Evolutionary conservation across 2,113 vertebrate species (phyloP), one percentile per base, ranked within the genome.

Genomic region (Atractosteus spatula): DNA sequence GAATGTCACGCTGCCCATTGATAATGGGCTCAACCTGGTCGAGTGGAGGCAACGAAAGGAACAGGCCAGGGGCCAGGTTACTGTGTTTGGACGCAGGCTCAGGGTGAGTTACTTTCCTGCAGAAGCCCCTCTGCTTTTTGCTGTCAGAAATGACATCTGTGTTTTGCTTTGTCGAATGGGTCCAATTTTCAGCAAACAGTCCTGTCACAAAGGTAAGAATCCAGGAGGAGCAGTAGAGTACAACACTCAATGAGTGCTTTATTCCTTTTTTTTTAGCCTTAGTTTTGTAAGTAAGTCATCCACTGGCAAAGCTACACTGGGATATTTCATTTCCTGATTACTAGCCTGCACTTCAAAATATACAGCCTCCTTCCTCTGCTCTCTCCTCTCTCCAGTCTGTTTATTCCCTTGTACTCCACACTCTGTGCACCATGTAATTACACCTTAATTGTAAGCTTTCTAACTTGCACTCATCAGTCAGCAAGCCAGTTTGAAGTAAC

Each of bases 41-140:
- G 97, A 99, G 84, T 99, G 98, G 98, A 89, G 98, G 17, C 97
- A 99, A 79, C 92, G 97, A 72, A 98, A 98, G 87, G 97, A 99
- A 81, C 96, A 98, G 83, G 93, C 96, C 0, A 92, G 96, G 1
- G 96, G 97, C 4, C 97, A 98, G 87, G 89, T 99, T 89, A 99
- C 97, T 0, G 96, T 99, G 72, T 99, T 98, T 0, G 97, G 97
- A 56, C 96, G 97, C 68, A 90, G 97, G 67, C 89, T 99, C 64
- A 87, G 97, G 94, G 97, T 99, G 74, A 96, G 96, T 56, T 14
- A 51, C 8, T 51, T 10, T 51, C 47, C 4, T 0, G 8, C 8
- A 10, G 47, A 51, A 10, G 47, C 17, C 47, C 47, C 47, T 51
- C 47, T 51, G 8, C 47, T 51, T 51, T 5, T 51, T 51, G 4